A percentile compares a stretch with the other conserved stretches of the same genome.
These are phyloP conservation scores for Cryptosula pallasiana DNA, from an alignment of 2,888 invertebrate species.

Conservation along the genomic window DNA sequence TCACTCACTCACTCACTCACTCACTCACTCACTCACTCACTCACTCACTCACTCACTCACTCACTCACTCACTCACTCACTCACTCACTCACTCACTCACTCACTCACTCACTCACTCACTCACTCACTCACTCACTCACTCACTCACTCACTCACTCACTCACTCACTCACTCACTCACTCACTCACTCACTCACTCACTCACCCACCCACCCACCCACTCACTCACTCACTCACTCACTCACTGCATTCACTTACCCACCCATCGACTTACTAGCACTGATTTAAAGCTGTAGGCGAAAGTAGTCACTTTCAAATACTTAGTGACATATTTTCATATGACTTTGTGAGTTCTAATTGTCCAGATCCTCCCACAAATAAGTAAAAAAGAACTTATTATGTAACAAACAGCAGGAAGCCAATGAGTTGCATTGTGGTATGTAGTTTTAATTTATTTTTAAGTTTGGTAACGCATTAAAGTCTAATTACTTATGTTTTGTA, in stretches of 20 bases:
- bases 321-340: too few relatives aligned
- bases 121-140: slow-evolving; percentile 23
- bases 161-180: slow-evolving; percentile 23
- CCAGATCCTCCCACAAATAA: too few relatives aligned
- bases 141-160: slow-evolving; percentile 22
- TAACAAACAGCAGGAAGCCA: too few relatives aligned
- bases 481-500: too few relatives aligned
- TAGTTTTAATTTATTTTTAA: too few relatives aligned
- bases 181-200: slow-evolving; percentile 24
- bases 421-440: too few relatives aligned
- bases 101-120: not conserved
- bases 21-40: slow-evolving; percentile 23
- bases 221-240: slow-evolving; percentile 23
- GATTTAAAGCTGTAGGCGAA: too few relatives aligned
- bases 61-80: slow-evolving; percentile 24
- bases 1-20: slow-evolving; percentile 23
- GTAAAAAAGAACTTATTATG: too few relatives aligned
- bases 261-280: too few relatives aligned
- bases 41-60: slow-evolving; percentile 24
- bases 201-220: too few relatives aligned
- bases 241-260: not conserved
- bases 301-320: too few relatives aligned
- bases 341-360: not conserved
- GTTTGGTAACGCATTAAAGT: too few relatives aligned
- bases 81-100: slow-evolving; percentile 18